These are phyloP conservation scores for Ochropacha duplaris DNA, from an alignment of 2,888 invertebrate genomes.

Conservation along the genomic window DNA sequence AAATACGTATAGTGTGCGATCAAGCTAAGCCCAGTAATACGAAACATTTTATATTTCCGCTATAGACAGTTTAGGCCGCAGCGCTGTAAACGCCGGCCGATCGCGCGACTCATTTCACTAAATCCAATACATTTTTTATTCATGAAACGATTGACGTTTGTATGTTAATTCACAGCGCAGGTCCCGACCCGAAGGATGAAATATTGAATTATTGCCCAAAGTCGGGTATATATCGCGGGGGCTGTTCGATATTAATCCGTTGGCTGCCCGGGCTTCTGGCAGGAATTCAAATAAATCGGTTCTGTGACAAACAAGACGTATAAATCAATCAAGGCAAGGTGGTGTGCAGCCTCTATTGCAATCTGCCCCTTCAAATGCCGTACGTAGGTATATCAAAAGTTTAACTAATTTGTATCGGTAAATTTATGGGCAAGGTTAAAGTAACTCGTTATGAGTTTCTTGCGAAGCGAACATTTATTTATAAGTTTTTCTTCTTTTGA, in stretches of 20 bases:
- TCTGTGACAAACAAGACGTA: conserved; percentile 83
- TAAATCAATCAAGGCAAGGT: conserved; percentile 82
- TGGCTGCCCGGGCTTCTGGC: conserved; percentile 73
- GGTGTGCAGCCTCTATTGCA: conserved; percentile 79
- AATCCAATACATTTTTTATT: conserved; percentile 84
- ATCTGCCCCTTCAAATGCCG: conserved; percentile 52
- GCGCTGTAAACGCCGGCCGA: conserved; percentile 57
- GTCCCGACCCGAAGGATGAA: conserved; percentile 77
- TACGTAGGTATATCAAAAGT: conserved; percentile 47
- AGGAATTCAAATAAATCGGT: conserved; percentile 83
- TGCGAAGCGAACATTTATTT: conserved; percentile 66
- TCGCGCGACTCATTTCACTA: conserved; percentile 77
- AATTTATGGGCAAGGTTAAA: conserved; percentile 77
- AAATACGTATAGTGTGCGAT: conserved; percentile 53
- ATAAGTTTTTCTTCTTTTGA: conserved; percentile 56
- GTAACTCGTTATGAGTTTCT: conserved; percentile 76
- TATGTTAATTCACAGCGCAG: conserved; percentile 80
- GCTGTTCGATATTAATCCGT: conserved; percentile 81
- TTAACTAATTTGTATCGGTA: conserved; percentile 75
- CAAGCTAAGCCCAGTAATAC: conserved; percentile 54
- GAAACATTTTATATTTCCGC: conserved; percentile 68
- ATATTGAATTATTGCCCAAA: conserved; percentile 82
- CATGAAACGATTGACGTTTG: conserved; percentile 83
- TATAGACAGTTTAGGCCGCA: conserved; percentile 61
- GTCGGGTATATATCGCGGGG: conserved; percentile 77